These are phyloP conservation scores for Cyclophora albipunctata DNA, from an alignment of 2,888 invertebrate genomes.

Conservation along the genomic window DNA sequence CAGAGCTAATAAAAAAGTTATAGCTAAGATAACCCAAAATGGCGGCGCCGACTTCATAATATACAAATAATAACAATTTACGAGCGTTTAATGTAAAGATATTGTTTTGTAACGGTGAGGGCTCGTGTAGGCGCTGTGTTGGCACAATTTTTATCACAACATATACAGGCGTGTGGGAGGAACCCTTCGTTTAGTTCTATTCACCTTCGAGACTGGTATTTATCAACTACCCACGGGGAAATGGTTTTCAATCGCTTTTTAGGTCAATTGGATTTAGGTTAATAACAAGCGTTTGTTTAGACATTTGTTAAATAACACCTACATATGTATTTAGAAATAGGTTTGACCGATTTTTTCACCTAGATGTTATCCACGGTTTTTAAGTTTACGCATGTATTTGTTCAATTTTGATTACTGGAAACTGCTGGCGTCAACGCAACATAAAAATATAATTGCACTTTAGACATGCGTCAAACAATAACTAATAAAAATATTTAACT, in stretches of 20 bases:
- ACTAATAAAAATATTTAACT: constrained; percentile 10
- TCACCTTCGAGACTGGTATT: constrained; percentile 10
- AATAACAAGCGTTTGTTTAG: neutral
- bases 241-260: constrained; percentile 2
- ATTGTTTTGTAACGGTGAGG: too few species aligned
- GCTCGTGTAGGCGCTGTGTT: constrained; percentile 30
- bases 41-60: too few species aligned
- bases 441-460: constrained; percentile 9
- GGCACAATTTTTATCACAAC: constrained; percentile 32
- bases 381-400: too few species aligned
- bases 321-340: too few species aligned
- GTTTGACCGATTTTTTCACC: too few species aligned
- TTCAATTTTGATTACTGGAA: too few species aligned
- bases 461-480: constrained; percentile 12
- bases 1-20: too few species aligned
- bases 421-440: constrained; percentile 2
- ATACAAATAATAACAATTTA: constrained; percentile 7
- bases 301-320: neutral
- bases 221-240: neutral
- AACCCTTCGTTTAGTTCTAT: constrained; percentile 19
- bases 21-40: too few species aligned
- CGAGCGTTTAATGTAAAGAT: constrained; percentile 5
- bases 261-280: too few species aligned
- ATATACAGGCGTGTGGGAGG: constrained; percentile 31
- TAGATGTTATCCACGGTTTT: too few species aligned